Evolutionary conservation across 2,113 vertebrate species (phyloP), one percentile per base, ranked within the genome.

Genomic region (Glareola pratincola): DNA sequence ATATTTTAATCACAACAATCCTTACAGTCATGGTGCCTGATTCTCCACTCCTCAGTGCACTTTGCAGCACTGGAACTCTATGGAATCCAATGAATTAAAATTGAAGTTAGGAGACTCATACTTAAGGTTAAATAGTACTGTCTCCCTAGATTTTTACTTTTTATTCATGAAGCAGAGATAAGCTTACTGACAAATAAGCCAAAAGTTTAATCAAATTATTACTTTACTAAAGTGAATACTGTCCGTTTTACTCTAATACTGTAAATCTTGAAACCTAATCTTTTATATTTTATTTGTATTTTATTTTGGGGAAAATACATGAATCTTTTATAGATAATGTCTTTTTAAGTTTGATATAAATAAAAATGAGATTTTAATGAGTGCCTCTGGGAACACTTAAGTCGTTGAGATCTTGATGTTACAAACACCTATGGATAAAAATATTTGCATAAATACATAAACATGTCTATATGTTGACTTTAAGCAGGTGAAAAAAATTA

Each of bases 151-250:
- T 56, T 86, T 85, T 81, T 68, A 9, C n/a, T 95, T 91, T 69
- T 73, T 24, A 51, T 73, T 87, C 88, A 86, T 63, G 51, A 94
- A 94, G n/a, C 26, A 91, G 32, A 96, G 21, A 88, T 83, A 94
- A 90, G 34, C 11, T 90, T 83, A 57, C 34, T 43, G 47, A 73
- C 14, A 93, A 93, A 67, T 43, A 89, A 74, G 10, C 60, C 34
- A 91, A 78, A 71, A 60, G 12, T 80, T 87, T 80, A 71, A 82
- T 74, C 47, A 73, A 87, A 45, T 72, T 2, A 83, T 82, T 87
- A 72, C 10, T 75, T 88, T 64, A 85, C 27, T 90, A 62, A 87
- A 83, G 34, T 51, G 36, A 86, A 54, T 59, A 62, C 1, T 5
- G 5, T 12, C 50, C 74, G 50, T 64, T 81, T 82, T 94, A 39